These are phyloP conservation scores for Tupaia tana DNA, from an alignment of 2,113 vertebrate species.

Conservation along the genomic window DNA sequence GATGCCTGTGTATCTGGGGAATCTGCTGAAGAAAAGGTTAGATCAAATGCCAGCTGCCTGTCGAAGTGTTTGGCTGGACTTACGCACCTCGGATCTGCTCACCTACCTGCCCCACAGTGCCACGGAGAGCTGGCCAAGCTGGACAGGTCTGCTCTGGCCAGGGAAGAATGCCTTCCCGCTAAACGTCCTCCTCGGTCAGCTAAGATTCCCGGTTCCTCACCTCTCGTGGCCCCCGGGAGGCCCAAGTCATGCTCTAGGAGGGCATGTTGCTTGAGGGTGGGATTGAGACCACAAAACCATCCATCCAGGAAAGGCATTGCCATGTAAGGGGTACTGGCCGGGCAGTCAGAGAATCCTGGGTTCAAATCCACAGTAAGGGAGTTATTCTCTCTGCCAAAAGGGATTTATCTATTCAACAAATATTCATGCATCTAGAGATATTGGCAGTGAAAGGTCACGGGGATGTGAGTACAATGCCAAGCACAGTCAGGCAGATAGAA, in stretches of 20 bases:
- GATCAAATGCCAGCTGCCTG: neutral
- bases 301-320: neutral
- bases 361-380: neutral
- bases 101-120: neutral
- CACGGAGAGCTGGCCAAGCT: accelerated
- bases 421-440: no score
- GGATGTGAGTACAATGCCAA: neutral
- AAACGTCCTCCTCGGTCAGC: neutral
- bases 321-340: no score
- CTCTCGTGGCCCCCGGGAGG: neutral
- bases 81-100: neutral
- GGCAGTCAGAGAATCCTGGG: neutral
- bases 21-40: neutral
- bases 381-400: neutral
- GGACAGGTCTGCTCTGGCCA: neutral
- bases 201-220: neutral
- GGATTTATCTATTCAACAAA: neutral
- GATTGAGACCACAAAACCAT: neutral
- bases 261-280: neutral
- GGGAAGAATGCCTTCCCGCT: neutral
- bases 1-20: neutral
- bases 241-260: neutral
- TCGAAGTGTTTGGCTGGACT: neutral
- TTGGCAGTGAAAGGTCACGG: neutral
- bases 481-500: neutral